Conservation (phyloP, 2,888 invertebrate species). For the Athalia cordata region DNA sequence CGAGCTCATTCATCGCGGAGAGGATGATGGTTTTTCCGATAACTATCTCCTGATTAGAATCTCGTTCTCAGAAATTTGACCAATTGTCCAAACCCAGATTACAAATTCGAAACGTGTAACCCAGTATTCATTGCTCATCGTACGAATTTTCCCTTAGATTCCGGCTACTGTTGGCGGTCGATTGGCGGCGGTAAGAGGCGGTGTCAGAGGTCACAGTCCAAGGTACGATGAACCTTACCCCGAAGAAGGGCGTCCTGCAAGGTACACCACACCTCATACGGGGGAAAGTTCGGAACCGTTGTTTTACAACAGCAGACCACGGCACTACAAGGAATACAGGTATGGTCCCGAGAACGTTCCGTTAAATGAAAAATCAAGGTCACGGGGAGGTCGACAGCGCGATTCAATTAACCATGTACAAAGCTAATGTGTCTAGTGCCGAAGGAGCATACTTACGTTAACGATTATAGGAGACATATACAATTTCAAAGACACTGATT, state of each 20-base stretch:
- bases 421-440: too few relatives aligned
- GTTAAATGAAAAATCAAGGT: background rate
- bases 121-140: background rate
- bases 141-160: constrained; percentile 58
- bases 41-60: background rate
- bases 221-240: constrained; percentile 69
- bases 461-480: too few relatives aligned
- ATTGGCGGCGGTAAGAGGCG: constrained; percentile 63
- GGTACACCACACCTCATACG: constrained; percentile 64
- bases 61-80: background rate
- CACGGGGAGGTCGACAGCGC: background rate
- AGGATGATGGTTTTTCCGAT: background rate
- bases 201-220: constrained; percentile 72
- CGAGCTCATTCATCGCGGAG: constrained; percentile 4
- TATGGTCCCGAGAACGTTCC: constrained; percentile 48
- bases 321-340: constrained; percentile 79
- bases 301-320: constrained; percentile 92
- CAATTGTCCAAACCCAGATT: background rate
- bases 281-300: constrained; percentile 82
- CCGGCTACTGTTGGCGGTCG: constrained; percentile 62
- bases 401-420: too few relatives aligned
- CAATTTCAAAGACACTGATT: too few relatives aligned
- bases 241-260: constrained; percentile 64
- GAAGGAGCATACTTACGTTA: too few relatives aligned
- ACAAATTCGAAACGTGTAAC: too few relatives aligned